Base-by-base conservation (phyloP, 1,140 invertebrate genomes). In the Formica selysi region DNA sequence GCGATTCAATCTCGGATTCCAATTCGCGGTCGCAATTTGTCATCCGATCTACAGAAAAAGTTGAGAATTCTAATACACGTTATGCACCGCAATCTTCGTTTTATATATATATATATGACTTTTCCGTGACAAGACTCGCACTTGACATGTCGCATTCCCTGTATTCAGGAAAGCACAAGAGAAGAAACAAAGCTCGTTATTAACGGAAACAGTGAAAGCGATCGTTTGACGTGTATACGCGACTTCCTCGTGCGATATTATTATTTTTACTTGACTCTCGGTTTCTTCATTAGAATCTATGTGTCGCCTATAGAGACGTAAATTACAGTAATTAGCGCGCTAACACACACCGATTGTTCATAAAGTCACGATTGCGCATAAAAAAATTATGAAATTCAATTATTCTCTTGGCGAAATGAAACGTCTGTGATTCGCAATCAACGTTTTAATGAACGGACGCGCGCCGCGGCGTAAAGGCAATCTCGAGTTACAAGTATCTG, bases 171-270 rank as follows among this genome's bases (percentile, higher is more conserved):
- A 74, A 74, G 22, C 26, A 44, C 8, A 54, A 59, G 54, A 41
- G 65, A 74, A 48, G 41, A 29, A 61, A 73, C 22, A 32, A 13
- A 32, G 51, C 22, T 51, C 54, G 29, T 73, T 44, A 74, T 87
- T 89, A 73, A 84, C 11, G 44, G 59, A 68, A 81, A 64, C 51
- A 87, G 85, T 86, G 89, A 90, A 90, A 90, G 89, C 67, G 26
- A 68, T 51, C 76, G 65, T 78, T 86, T 71, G 73, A 57, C 61
- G 57, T 32, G 32, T 73, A 51, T 26, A 44, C 22, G 48, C 68
- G 26, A 86, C 62, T 80, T 80, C 36, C 87, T 81, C 65, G 41
- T 73, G 61, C 51, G 38, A 65, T 59, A 70, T 87, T 70, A 78
- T 41, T 61, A 78, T 67, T 83, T 67, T 83, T n/a, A 48, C 76